These are phyloP conservation scores for Dicentrarchus labrax DNA, from an alignment of 2,113 vertebrate genomes.

Conservation along the genomic window DNA sequence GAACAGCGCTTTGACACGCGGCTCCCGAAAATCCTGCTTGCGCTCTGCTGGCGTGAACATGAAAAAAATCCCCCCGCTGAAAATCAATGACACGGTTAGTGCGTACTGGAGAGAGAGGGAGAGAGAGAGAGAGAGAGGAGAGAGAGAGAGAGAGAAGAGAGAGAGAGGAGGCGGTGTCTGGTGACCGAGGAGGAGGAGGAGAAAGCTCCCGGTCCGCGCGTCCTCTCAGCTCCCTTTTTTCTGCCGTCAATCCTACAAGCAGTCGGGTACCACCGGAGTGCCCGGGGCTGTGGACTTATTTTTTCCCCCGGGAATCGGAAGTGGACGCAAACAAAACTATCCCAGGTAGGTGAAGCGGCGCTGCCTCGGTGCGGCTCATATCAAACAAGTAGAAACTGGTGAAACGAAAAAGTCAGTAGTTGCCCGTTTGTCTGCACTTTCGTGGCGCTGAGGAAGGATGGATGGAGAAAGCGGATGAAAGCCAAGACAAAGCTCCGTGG, in stretches of 20 bases:
- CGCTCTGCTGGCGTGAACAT: slow-evolving; percentile 50
- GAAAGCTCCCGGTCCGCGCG: slow-evolving; percentile 59
- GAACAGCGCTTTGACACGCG: slow-evolving; percentile 54
- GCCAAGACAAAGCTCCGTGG: slow-evolving; percentile 57
- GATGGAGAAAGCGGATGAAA: slow-evolving; percentile 26
- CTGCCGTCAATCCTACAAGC: slow-evolving; percentile 45
- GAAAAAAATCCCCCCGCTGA: slow-evolving; percentile 39
- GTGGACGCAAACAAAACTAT: slow-evolving; percentile 51
- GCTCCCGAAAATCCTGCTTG: slow-evolving; percentile 45
- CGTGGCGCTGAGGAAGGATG: neutral
- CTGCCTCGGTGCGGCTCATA: neutral
- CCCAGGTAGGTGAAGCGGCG: slow-evolving; percentile 56
- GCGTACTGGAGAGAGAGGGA: neutral
- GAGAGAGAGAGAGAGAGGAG: slow-evolving; percentile 25
- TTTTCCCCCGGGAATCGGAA: slow-evolving; percentile 40
- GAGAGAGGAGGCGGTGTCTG: slow-evolving; percentile 71
- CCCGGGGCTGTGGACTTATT: slow-evolving; percentile 75
- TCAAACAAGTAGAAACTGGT: slow-evolving; percentile 5
- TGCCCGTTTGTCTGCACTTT: slow-evolving; percentile 15
- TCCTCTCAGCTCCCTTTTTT: slow-evolving; percentile 49
- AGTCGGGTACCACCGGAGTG: slow-evolving; percentile 65
- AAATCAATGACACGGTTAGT: slow-evolving; percentile 68
- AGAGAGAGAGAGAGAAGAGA: slow-evolving; percentile 32
- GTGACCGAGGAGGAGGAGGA: slow-evolving; percentile 70
- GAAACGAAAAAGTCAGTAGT: slow-evolving; percentile 2